Percentiles rank a stretch among this genome's conserved stretches.
These are phyloP conservation scores for Siniperca scherzeri DNA, from an alignment of 2,797 vertebrate species.

Conservation along the genomic window DNA sequence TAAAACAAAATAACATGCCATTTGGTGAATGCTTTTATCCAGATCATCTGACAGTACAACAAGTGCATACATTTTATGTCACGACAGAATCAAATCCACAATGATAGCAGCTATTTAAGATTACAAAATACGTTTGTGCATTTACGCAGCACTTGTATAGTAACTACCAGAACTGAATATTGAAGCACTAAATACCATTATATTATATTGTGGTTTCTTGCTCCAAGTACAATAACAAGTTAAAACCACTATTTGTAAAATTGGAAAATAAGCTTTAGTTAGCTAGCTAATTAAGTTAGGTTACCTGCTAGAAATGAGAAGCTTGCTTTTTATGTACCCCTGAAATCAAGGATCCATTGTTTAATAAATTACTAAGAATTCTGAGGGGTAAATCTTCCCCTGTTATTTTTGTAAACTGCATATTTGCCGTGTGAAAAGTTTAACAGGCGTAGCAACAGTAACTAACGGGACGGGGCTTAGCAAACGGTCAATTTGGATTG, in stretches of 20 bases:
- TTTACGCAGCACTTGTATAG: not conserved
- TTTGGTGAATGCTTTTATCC: conserved; percentile 16
- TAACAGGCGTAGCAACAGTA: not conserved
- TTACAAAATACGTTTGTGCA: not conserved
- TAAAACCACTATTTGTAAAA: not conserved
- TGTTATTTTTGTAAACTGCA: not conserved
- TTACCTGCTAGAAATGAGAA: no score
- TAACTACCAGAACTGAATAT: not conserved
- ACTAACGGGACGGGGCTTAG: not conserved
- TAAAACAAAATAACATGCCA: conserved; percentile 6
- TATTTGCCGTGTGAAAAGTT: not conserved
- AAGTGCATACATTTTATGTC: not conserved
- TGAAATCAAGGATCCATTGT: not conserved
- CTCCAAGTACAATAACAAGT: not conserved
- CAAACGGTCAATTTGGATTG: not conserved
- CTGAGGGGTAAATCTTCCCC: not conserved
- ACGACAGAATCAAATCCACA: conserved; percentile 5
- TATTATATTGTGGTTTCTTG: not conserved
- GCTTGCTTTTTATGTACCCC: no score
- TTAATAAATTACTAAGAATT: not conserved
- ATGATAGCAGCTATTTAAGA: not conserved
- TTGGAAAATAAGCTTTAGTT: not conserved
- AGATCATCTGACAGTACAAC: not conserved
- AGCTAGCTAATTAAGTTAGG: not conserved
- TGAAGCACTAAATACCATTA: not conserved